Conservation (phyloP, 2,888 invertebrate genomes). For the Cataglyphis livida region DNA sequence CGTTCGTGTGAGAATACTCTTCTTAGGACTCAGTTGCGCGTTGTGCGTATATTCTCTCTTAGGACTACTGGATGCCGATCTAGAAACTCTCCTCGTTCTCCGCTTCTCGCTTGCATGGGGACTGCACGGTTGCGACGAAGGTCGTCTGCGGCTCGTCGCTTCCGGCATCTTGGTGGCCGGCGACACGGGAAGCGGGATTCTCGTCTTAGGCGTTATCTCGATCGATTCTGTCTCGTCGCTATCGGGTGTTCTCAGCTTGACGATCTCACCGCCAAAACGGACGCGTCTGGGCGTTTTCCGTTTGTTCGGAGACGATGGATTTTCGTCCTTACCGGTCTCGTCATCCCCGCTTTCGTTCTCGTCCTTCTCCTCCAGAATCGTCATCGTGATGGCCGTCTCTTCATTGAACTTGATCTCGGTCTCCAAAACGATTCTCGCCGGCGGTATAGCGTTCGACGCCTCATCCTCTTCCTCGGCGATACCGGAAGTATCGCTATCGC, state of each 20-base stretch:
- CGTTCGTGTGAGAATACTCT: constrained; percentile 79
- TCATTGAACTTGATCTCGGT: constrained; percentile 94
- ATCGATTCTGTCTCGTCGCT: constrained; percentile 89
- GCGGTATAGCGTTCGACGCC: constrained; percentile 69
- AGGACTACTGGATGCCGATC: constrained; percentile 78
- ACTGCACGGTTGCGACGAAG: constrained; percentile 75
- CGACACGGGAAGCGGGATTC: constrained; percentile 86
- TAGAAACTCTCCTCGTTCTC: constrained; percentile 60
- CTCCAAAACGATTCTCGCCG: constrained; percentile 90
- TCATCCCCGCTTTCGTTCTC: constrained; percentile 74
- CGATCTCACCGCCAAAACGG: constrained; percentile 94
- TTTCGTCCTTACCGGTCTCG: constrained; percentile 72
- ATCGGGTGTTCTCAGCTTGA: constrained; percentile 94
- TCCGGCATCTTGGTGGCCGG: constrained; percentile 84
- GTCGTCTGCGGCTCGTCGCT: constrained; percentile 63
- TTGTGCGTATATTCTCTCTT: constrained; percentile 80
- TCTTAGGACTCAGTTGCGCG: constrained; percentile 82
- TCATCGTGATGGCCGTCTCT: constrained; percentile 93
- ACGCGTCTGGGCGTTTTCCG: constrained; percentile 90
- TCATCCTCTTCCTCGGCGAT: constrained; percentile 80
- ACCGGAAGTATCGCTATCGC: constrained; percentile 79
- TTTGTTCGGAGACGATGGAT: constrained; percentile 72
- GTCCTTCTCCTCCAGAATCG: constrained; percentile 91
- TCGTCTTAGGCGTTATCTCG: constrained; percentile 73
- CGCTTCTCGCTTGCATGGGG: constrained; percentile 62